Evolutionary conservation across 2,888 invertebrate genomes (phyloP), one percentile per base, ranked within the genome.

Genomic region (Plebejus melissa): DNA sequence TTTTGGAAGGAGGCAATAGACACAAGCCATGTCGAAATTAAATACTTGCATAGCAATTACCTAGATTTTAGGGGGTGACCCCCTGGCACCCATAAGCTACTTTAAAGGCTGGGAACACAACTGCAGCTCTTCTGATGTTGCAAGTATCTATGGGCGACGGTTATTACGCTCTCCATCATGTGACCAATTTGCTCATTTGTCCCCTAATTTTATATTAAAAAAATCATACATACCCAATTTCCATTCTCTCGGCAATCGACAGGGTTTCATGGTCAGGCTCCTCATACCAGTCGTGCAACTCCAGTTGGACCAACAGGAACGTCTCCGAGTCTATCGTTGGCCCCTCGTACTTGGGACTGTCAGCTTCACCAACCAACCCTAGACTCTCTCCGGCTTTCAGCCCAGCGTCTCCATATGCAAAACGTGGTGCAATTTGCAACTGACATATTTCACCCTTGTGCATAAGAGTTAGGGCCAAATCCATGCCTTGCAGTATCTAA

Each of bases 401-500:
- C 0, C 98, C 98, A 74, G 94, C 85, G 1, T 95, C 93, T 0
- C 98, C 98, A 85, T 96, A 99, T 2, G 96, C 98, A 90, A 98
- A 97, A 80, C 98, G 94, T 3, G 97, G 94, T 78, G 96, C 95
- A 75, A 98, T 93, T 84, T 95, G 94, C 72, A 98, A 87, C 80
- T 96, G 94, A 76, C 97, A 96, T 80, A 94, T 93, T 92, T 99
- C 98, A 0, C 96, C 96, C 82, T 95, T 93, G 84, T 97, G 95
- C 98, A 98, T 98, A 81, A 98, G 90, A 38, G 97, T 96, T 79
- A 98, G 87, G 28, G 96, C 96, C 88, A 98, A 94, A 88, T 98
- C 98, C 83, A 98, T 85, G 9, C 98, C 98, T 95, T 97, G 95
- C 75, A 96, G 88, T 9, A 95, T 87, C 94, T 95, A 79, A 74